Evolutionary conservation across 2,888 invertebrate genomes (phyloP).

Genomic region (Cyclophora albipunctata): DNA sequence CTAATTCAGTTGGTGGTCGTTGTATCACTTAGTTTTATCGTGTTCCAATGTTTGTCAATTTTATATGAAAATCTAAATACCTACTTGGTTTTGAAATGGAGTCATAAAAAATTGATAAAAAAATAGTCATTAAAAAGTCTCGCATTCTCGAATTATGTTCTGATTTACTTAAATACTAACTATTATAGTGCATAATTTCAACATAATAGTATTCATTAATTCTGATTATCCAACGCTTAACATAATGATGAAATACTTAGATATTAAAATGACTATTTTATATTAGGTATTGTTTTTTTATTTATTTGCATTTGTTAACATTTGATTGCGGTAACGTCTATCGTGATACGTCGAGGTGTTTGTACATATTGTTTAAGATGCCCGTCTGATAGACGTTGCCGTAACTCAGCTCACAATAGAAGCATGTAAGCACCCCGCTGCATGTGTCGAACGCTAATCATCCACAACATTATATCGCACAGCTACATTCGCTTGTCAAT

Average conservation of each 20-base stretch:
- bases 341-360: too few relatives aligned
- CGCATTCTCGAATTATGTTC: neutral
- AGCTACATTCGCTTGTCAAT: constrained; percentile 44
- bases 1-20: constrained; percentile 27
- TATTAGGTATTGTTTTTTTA: too few relatives aligned
- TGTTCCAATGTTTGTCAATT: constrained; percentile 22
- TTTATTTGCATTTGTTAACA: too few relatives aligned
- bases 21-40: constrained; percentile 14
- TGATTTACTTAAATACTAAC: neutral
- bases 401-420: constrained; percentile 13
- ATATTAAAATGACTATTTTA: too few relatives aligned
- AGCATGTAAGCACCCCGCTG: constrained; percentile 39
- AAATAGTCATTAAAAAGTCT: neutral
- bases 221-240: too few relatives aligned
- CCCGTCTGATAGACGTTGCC: constrained; percentile 23
- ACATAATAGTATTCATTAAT: too few relatives aligned
- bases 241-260: too few relatives aligned
- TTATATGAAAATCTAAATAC: constrained; percentile 7
- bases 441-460: constrained; percentile 51
- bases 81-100: neutral
- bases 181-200: neutral
- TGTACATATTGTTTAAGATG: neutral
- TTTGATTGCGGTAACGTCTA: too few relatives aligned
- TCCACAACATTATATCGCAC: constrained; percentile 46
- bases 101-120: constrained; percentile 7